phyloP scores from a whole-genome alignment of 2,113 vertebrate species.

The Oncorhynchus gorbuscha region DNA sequence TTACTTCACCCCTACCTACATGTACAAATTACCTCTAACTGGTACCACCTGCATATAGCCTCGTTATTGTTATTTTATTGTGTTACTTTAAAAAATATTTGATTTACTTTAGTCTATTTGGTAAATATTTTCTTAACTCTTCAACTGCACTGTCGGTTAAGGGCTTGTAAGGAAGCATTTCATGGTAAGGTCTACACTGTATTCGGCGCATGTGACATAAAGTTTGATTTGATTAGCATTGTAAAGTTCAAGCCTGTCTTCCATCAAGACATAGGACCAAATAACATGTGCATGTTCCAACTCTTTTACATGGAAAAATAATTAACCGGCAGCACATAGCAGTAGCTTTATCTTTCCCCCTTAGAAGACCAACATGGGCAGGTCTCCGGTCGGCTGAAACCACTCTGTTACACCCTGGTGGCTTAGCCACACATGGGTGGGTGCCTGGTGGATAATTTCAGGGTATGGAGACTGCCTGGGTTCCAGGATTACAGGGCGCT shows the following conservation, averaged over 20 bases:
- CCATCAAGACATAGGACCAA: background rate
- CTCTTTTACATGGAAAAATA: background rate
- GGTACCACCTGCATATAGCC: too few species aligned
- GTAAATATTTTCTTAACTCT: too few species aligned
- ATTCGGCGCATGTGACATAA: too few species aligned
- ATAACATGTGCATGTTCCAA: background rate
- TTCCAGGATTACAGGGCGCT: slow-evolving; percentile 53
- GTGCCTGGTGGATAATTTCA: slow-evolving; percentile 45
- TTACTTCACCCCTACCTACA: too few species aligned
- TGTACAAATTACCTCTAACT: too few species aligned
- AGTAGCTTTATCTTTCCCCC: background rate
- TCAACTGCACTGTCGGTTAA: too few species aligned
- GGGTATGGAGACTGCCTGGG: slow-evolving; percentile 42
- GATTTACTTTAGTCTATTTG: too few species aligned
- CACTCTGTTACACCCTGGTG: slow-evolving; percentile 3
- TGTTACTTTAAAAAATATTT: too few species aligned
- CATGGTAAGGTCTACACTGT: too few species aligned
- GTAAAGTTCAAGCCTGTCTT: background rate
- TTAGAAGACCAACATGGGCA: background rate
- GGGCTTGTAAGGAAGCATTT: too few species aligned
- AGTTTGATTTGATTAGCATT: too few species aligned
- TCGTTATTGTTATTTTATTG: too few species aligned
- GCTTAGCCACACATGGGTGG: slow-evolving; percentile 47
- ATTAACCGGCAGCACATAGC: background rate
- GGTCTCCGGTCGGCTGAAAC: background rate